A percentile compares a stretch with the other conserved stretches of the same genome.
phyloP scores from a whole-genome alignment of 2,797 vertebrate genomes.

The Karalla daura region DNA sequence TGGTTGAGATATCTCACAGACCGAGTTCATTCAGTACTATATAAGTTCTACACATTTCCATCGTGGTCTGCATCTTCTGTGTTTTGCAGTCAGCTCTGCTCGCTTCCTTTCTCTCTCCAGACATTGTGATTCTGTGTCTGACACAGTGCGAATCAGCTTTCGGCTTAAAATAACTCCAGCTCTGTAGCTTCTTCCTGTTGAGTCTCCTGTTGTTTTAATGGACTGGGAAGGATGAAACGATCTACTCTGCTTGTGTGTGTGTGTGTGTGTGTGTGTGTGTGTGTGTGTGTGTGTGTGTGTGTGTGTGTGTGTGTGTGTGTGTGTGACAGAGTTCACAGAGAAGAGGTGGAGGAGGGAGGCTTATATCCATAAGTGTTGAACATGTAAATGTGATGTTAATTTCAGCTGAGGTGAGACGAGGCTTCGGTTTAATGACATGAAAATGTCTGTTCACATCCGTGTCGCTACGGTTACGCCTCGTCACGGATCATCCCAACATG shows the following conservation, averaged over 20 bases:
- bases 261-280: not conserved
- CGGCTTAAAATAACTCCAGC: conserved; percentile 22
- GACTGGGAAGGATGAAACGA: conserved; percentile 2
- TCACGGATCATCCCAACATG: too few relatives aligned
- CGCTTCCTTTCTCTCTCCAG: not conserved
- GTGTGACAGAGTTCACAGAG: not conserved
- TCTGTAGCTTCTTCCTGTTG: conserved; percentile 9
- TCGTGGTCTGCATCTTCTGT: too few relatives aligned
- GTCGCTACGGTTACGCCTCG: too few relatives aligned
- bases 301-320: not conserved
- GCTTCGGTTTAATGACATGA: too few relatives aligned
- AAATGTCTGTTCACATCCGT: too few relatives aligned
- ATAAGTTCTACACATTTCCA: not conserved
- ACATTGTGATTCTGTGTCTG: conserved; percentile 5
- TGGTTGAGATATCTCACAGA: conserved; percentile 14
- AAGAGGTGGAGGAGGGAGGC: not conserved
- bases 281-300: not conserved
- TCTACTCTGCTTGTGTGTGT: not conserved
- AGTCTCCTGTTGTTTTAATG: not conserved
- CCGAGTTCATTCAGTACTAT: not conserved
- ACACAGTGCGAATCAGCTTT: not conserved
- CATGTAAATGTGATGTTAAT: too few relatives aligned
- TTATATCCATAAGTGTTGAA: too few relatives aligned
- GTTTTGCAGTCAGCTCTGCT: not conserved
- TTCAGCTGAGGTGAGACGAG: too few relatives aligned